Evolutionary conservation across 2,888 invertebrate species (phyloP).

Genomic region (Steinernema scapterisci): DNA sequence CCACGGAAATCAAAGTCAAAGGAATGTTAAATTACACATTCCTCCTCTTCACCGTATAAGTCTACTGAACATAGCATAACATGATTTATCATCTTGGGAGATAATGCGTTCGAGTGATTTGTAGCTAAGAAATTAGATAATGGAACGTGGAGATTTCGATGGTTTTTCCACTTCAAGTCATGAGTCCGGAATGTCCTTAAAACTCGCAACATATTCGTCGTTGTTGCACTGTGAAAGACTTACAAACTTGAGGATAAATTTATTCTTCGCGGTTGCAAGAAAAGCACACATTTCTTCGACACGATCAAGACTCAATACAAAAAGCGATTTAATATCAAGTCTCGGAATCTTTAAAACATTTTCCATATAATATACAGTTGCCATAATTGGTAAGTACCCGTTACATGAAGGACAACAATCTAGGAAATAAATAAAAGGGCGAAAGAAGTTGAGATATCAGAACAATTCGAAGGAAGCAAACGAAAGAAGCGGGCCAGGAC

Average conservation of each 20-base stretch:
- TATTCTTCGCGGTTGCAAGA: neutral
- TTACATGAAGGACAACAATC: constrained; percentile 21
- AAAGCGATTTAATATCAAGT: neutral
- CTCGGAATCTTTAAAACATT: neutral
- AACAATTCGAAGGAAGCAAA: neutral
- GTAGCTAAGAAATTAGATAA: too few relatives aligned
- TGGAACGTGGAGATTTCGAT: too few relatives aligned
- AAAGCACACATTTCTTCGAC: neutral
- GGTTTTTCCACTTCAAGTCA: too few relatives aligned
- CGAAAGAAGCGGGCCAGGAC: constrained; percentile 10
- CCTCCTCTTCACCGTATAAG: too few relatives aligned
- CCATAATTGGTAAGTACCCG: constrained; percentile 13
- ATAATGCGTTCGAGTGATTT: too few relatives aligned
- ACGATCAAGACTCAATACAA: neutral
- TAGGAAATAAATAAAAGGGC: constrained; percentile 21
- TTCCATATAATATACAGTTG: constrained; percentile 8
- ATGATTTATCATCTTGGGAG: too few relatives aligned
- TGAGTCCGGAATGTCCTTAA: too few relatives aligned
- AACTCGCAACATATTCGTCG: too few relatives aligned
- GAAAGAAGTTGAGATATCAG: neutral
- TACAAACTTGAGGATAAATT: neutral
- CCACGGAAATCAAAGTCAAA: too few relatives aligned
- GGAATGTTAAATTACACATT: too few relatives aligned
- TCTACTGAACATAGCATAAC: too few relatives aligned
- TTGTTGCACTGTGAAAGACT: too few relatives aligned